Evolutionary conservation across 2,888 invertebrate species (phyloP).

Genomic region (Aethes cnicana): DNA sequence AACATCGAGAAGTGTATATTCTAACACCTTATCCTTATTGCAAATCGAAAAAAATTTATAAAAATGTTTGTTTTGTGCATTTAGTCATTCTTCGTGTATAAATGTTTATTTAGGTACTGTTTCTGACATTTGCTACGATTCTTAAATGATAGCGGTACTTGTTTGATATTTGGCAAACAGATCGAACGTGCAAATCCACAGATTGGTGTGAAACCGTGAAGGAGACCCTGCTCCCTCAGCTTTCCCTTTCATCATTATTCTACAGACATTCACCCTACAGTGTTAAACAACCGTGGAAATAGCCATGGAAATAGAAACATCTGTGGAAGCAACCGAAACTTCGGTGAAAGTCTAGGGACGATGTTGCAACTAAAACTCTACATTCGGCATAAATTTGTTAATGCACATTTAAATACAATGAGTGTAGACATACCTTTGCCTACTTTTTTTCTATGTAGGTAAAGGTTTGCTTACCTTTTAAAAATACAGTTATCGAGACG

Average conservation of each 20-base stretch:
- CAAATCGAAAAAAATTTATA: too few relatives aligned
- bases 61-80: too few relatives aligned
- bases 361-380: neutral
- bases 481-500: too few relatives aligned
- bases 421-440: constrained; percentile 1
- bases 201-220: constrained; percentile 60
- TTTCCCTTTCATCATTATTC: constrained; percentile 40
- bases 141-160: constrained; percentile 37
- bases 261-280: neutral
- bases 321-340: constrained; percentile 58
- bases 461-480: too few relatives aligned
- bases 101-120: too few relatives aligned
- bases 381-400: constrained; percentile 7
- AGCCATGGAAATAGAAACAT: constrained; percentile 27
- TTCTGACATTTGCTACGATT: too few relatives aligned
- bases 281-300: neutral
- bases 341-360: constrained; percentile 51
- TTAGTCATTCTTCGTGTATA: too few relatives aligned
- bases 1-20: too few relatives aligned
- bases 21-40: too few relatives aligned
- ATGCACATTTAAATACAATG: constrained; percentile 18
- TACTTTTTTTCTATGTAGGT: neutral
- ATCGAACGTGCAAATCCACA: constrained; percentile 59
- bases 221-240: constrained; percentile 43
- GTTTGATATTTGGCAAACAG: constrained; percentile 36